Evolutionary conservation across 2,888 invertebrate genomes (phyloP), one percentile per base, ranked within the genome.

Genomic region (Eristalis intricaria): DNA sequence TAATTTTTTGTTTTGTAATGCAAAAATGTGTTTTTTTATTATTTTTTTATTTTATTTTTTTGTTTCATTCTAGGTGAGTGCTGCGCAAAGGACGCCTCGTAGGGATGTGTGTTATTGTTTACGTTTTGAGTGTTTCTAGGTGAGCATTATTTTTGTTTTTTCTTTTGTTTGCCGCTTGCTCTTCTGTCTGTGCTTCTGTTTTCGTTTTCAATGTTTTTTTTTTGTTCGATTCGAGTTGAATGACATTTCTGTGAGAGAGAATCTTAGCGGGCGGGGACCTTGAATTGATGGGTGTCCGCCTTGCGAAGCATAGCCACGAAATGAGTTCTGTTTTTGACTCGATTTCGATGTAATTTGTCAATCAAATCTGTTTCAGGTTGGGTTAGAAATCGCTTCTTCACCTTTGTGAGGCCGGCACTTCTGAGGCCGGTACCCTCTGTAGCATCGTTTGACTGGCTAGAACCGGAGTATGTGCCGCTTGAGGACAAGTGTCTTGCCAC

Each of bases 21-120:
- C 32, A 10, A 32, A 32, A 32, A 32, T 32, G 32, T 8, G 8
- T 32, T 11, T 43, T 50, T 73, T 73, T 43, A 13, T 23, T 29
- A 4, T 5, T 32, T 10, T 32, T 32, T 32, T 10, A 32, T n/a
- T 43, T 38, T 73, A 66, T 32, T 13, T 32, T 38, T 73, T 40
- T 61, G 10, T 74, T 73, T 73, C 63, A 15, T 79, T 79, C 63
- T 71, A 79, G 79, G 79, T 79, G 58, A 79, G 79, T 79, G 56
- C n/a, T 23, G 13, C 19, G 19, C 19, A 50, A 38, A 4, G 11
- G 23, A 23, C 15, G 60, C 29, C n/a, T 13, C 29, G 23, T 13
- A 23, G 43, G 23, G 40, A 43, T 63, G 32, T 32, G 32, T 32
- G 22, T 50, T 26, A 26, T 56, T 77, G 29, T n/a, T 43, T 43